phyloP scores from a whole-genome alignment of 2,888 invertebrate species.

The Pollenia amentaria region DNA sequence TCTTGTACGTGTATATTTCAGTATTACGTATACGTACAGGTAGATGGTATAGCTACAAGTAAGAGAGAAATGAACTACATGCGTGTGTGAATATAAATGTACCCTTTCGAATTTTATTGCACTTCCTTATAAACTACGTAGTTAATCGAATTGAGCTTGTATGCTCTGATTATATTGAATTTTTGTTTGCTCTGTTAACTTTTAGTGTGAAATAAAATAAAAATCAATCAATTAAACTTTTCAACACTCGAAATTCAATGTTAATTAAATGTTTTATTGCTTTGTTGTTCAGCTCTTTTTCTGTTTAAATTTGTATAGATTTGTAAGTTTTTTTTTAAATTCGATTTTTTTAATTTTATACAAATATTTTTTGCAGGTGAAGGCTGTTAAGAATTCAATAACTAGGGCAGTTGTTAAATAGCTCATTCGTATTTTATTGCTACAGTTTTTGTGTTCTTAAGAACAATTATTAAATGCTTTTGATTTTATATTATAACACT shows the following conservation, averaged over 20 bases:
- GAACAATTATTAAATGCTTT: constrained; percentile 4
- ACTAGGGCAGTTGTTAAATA: not conserved
- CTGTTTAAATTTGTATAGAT: not conserved
- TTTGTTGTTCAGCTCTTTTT: constrained; percentile 27
- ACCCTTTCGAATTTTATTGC: not conserved
- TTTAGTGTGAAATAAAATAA: constrained; percentile 11
- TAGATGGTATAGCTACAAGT: not conserved
- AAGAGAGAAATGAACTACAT: not conserved
- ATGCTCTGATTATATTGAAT: not conserved
- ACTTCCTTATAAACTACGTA: not conserved
- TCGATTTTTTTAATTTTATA: not conserved
- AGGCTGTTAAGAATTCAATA: constrained; percentile 2
- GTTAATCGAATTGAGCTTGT: not conserved
- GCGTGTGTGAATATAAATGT: not conserved
- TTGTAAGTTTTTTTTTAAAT: not conserved
- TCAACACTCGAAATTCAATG: constrained; percentile 45
- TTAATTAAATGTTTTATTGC: constrained; percentile 58
- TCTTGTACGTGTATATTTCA: not conserved
- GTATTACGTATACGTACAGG: constrained; percentile 18
- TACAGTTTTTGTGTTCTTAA: not conserved
- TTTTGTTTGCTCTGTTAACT: constrained; percentile 16
- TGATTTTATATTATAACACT: not conserved
- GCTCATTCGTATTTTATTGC: not conserved
- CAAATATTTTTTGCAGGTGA: not conserved
- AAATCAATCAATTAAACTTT: constrained; percentile 50